Conservation (phyloP, 2,888 invertebrate species). For the Eugnorisma glareosa region DNA sequence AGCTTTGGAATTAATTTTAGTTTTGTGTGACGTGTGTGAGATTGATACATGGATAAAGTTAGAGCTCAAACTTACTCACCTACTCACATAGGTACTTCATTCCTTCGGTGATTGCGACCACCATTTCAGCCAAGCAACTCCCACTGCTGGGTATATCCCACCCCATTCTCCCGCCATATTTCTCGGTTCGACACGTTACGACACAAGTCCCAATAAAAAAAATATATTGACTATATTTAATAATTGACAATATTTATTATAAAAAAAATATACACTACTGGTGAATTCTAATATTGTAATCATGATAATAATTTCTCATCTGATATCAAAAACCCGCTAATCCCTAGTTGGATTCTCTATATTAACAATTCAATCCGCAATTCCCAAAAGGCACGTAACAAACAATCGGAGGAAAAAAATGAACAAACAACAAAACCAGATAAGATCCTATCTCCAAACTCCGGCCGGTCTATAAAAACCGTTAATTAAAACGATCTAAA, state of each 20-base stretch:
- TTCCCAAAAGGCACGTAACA: constrained; percentile 26
- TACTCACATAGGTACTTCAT: background rate
- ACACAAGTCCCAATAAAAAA: background rate
- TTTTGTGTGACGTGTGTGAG: background rate
- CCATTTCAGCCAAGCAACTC: background rate
- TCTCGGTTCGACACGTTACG: background rate
- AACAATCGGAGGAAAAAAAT: constrained; percentile 31
- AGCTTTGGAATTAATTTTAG: constrained; percentile 5
- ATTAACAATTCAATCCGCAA: constrained; percentile 26
- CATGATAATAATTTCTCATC: background rate
- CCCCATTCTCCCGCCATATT: background rate
- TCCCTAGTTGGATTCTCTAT: background rate
- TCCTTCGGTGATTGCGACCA: background rate
- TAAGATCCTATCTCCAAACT: constrained; percentile 40
- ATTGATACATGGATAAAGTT: background rate
- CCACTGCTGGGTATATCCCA: background rate
- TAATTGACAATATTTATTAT: no score
- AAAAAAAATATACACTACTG: background rate
- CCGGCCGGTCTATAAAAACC: constrained; percentile 51
- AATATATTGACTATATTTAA: background rate
- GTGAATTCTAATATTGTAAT: background rate
- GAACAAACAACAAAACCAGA: constrained; percentile 38
- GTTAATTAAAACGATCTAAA: constrained; percentile 60
- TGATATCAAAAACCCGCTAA: background rate
- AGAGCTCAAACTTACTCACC: background rate